These are phyloP conservation scores for Luperina nickerlii DNA, from an alignment of 2,888 invertebrate genomes.

Conservation along the genomic window DNA sequence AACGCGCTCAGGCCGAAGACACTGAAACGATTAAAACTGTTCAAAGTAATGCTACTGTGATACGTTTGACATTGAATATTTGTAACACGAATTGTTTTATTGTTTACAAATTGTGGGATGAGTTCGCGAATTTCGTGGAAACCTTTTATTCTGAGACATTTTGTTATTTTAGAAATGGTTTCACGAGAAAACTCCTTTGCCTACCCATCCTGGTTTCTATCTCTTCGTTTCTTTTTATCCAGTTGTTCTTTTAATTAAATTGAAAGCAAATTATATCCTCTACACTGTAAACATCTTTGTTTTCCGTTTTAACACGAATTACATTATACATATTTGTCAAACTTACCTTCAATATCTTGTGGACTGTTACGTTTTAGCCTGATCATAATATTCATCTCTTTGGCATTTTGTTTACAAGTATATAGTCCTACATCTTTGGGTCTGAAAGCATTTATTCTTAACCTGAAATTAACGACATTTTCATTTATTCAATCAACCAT, in stretches of 20 bases:
- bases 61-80: slow-evolving; percentile 55
- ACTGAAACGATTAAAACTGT: slow-evolving; percentile 55
- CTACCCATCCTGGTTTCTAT: slow-evolving; percentile 23
- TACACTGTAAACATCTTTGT: too few species aligned
- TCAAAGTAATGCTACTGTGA: slow-evolving; percentile 36
- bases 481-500: not conserved
- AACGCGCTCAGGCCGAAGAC: slow-evolving; percentile 65
- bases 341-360: slow-evolving; percentile 78
- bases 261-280: not conserved
- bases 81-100: slow-evolving; percentile 45
- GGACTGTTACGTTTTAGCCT: slow-evolving; percentile 72
- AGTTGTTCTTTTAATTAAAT: not conserved
- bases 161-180: slow-evolving; percentile 1
- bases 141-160: slow-evolving; percentile 9
- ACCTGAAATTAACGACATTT: slow-evolving; percentile 74
- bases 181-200: not conserved
- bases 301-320: not conserved
- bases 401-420: slow-evolving; percentile 80
- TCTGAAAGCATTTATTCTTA: slow-evolving; percentile 86
- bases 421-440: slow-evolving; percentile 87
- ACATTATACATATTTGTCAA: not conserved
- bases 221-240: slow-evolving; percentile 10
- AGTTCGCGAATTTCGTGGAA: slow-evolving; percentile 31
- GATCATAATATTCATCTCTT: slow-evolving; percentile 78
- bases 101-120: slow-evolving; percentile 48